A percentile compares a stretch with the other conserved stretches of the same genome.
Evolutionary conservation across 2,797 vertebrate species (phyloP).

Genomic region (Channa striata): DNA sequence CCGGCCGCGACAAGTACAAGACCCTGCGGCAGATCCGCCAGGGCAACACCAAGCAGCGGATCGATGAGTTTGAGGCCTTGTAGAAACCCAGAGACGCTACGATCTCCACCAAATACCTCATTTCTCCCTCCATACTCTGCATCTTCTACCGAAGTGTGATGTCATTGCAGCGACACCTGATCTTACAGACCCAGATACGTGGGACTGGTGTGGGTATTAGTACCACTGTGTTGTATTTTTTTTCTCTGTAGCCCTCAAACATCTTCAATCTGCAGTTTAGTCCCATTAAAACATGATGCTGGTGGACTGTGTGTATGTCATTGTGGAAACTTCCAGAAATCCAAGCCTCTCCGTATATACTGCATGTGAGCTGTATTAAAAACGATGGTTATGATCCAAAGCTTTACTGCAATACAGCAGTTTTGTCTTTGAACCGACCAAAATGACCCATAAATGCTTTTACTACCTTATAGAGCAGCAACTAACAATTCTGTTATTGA

Average conservation of each 20-base stretch:
- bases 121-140: conserved; percentile 2
- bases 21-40: conserved; percentile 95
- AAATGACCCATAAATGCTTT: background rate
- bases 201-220: conserved; percentile 10
- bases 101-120: conserved; percentile 45
- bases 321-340: conserved; percentile 1
- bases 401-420: background rate
- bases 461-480: background rate
- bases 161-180: conserved; percentile 29
- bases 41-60: conserved; percentile 99
- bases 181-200: conserved; percentile 24
- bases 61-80: conserved; percentile 97
- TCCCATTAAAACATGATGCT: conserved; percentile 25
- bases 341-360: background rate
- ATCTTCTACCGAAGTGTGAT: conserved; percentile 25
- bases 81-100: conserved; percentile 71
- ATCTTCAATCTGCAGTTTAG: conserved; percentile 39
- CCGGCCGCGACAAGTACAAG: conserved; percentile 98
- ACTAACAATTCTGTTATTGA: background rate
- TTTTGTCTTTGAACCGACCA: conserved; percentile 7
- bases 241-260: conserved; percentile 41
- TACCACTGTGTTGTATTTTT: conserved; percentile 2
- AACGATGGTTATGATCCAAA: conserved; percentile 11
- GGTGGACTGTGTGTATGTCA: conserved; percentile 4
- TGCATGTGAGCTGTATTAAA: conserved; percentile 8